A percentile compares a stretch with the other conserved stretches of the same genome.
Evolutionary conservation across 2,888 invertebrate genomes (phyloP).

Genomic region (Trilocha varians): DNA sequence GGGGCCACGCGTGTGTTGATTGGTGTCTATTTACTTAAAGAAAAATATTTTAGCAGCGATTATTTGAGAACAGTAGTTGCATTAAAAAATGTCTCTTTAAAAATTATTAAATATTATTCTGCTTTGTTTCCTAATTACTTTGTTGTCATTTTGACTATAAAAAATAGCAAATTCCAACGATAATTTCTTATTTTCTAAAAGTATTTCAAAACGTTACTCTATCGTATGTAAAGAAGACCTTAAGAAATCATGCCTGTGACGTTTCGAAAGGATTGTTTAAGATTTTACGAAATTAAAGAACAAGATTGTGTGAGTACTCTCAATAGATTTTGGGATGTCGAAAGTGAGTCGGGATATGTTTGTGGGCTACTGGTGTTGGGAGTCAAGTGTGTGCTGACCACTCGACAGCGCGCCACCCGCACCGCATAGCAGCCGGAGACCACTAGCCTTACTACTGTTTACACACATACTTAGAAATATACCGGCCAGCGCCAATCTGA

Average conservation of each 20-base stretch:
- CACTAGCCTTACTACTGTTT: conserved; percentile 22
- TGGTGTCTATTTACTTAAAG: conserved; percentile 1
- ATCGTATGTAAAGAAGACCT: conserved; percentile 4
- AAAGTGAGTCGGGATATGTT: conserved; percentile 54
- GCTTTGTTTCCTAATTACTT: no score
- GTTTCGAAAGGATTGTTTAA: neutral
- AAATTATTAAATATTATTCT: no score
- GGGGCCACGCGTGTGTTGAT: conserved; percentile 5
- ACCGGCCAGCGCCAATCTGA: conserved; percentile 31
- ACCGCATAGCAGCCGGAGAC: conserved; percentile 16
- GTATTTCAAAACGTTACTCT: conserved; percentile 1
- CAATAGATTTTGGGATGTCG: conserved; percentile 46
- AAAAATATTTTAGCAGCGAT: no score
- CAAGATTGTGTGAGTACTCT: conserved; percentile 24
- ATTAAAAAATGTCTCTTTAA: no score
- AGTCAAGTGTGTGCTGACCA: conserved; percentile 55
- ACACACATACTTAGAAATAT: conserved; percentile 19
- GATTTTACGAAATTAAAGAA: neutral
- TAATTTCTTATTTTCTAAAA: no score
- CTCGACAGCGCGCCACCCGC: conserved; percentile 60
- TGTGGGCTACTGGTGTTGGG: conserved; percentile 64
- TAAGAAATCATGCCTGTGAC: neutral
- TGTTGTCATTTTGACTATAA: no score
- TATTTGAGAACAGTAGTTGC: no score
- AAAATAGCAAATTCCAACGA: no score